Evolutionary conservation across 2,888 invertebrate genomes (phyloP).

Genomic region (Ceramica pisi): DNA sequence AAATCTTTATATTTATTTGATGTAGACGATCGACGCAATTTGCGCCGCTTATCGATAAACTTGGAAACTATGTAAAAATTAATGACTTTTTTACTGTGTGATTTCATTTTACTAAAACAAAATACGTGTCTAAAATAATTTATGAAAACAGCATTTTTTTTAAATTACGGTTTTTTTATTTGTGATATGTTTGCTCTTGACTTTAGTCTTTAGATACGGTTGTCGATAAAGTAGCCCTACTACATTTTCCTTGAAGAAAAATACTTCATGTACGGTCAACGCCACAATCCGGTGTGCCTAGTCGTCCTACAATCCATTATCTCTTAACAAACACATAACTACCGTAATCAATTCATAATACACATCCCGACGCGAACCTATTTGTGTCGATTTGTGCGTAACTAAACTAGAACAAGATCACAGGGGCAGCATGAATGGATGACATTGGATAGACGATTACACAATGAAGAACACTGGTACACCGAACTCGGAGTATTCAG

Average conservation of each 20-base stretch:
- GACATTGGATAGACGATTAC: conserved; percentile 64
- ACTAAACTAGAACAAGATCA: conserved; percentile 65
- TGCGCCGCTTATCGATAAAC: conserved; percentile 4
- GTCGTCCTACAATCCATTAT: conserved; percentile 6
- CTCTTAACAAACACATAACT: conserved; percentile 38
- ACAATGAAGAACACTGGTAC: conserved; percentile 47
- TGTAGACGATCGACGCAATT: background rate
- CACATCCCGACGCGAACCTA: conserved; percentile 48
- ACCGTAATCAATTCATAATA: conserved; percentile 53
- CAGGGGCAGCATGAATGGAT: conserved; percentile 63
- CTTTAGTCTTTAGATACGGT: no score
- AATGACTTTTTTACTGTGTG: background rate
- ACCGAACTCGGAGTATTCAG: conserved; percentile 18
- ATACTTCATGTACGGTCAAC: background rate
- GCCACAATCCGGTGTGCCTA: background rate
- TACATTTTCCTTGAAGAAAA: background rate
- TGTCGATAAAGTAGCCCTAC: background rate
- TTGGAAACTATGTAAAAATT: conserved; percentile 8
- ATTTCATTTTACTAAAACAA: background rate
- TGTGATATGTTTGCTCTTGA: no score
- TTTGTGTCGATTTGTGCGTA: conserved; percentile 56
- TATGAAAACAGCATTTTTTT: background rate
- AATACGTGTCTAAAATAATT: background rate
- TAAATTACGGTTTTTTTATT: no score
- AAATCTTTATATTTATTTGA: conserved; percentile 30